A percentile compares a stretch with the other conserved stretches of the same genome.
Evolutionary conservation across 2,888 invertebrate species (phyloP).

Genomic region (Scaptomyza polygonia): DNA sequence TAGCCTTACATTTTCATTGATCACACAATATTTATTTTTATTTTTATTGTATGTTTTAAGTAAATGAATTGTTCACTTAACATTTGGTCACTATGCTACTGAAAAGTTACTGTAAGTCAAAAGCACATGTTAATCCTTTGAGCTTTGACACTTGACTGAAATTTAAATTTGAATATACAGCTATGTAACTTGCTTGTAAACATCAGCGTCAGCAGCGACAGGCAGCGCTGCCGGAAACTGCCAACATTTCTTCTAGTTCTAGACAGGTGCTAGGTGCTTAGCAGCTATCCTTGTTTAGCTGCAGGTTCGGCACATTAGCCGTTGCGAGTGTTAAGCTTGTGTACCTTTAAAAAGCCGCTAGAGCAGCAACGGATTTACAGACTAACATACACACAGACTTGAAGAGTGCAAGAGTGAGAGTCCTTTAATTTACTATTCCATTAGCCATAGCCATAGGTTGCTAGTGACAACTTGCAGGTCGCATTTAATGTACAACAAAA

Average conservation of each 20-base stretch:
- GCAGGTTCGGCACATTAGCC: conserved; percentile 19
- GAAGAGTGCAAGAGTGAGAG: conserved; percentile 15
- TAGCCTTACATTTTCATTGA: too few species aligned
- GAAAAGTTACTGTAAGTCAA: conserved; percentile 44
- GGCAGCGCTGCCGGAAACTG: conserved; percentile 63
- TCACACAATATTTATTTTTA: neutral
- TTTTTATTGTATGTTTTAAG: too few species aligned
- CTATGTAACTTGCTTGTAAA: conserved; percentile 67
- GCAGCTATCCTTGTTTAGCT: conserved; percentile 40
- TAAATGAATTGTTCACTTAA: conserved; percentile 19
- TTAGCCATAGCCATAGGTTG: conserved; percentile 45
- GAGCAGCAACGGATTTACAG: conserved; percentile 43
- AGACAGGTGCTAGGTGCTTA: conserved; percentile 60
- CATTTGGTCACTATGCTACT: conserved; percentile 8
- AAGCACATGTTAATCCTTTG: too few species aligned
- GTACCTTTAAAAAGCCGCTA: conserved; percentile 45
- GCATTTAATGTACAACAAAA: conserved; percentile 65
- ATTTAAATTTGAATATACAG: conserved; percentile 79
- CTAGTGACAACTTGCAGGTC: conserved; percentile 56
- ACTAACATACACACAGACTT: conserved; percentile 15
- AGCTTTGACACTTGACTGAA: conserved; percentile 80
- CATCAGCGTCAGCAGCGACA: conserved; percentile 20
- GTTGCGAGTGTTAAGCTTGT: conserved; percentile 19
- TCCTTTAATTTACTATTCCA: conserved; percentile 28
- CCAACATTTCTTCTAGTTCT: conserved; percentile 71